phyloP scores from a whole-genome alignment of 2,888 invertebrate genomes.

The Drosophila ezoana region DNA sequence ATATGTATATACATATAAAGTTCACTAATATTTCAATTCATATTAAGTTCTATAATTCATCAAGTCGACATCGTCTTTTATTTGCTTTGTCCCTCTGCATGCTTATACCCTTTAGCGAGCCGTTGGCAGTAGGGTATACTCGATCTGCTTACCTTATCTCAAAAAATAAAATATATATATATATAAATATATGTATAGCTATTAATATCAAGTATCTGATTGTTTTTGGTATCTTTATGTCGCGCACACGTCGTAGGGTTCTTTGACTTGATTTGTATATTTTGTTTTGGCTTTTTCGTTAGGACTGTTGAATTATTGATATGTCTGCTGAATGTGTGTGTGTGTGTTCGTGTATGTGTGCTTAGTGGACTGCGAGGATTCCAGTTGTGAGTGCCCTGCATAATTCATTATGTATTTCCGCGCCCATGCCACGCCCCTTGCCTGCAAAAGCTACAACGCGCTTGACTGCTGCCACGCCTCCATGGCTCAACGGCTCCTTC shows the following conservation, averaged over 20 bases:
- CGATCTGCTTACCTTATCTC: not conserved
- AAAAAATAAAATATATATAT: too few relatives aligned
- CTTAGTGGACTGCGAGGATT: conserved; percentile 52
- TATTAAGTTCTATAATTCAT: conserved; percentile 76
- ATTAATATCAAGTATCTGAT: conserved; percentile 1
- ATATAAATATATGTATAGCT: not conserved
- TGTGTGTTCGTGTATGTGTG: conserved; percentile 25
- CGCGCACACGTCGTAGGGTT: conserved; percentile 9
- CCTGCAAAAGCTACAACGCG: conserved; percentile 4
- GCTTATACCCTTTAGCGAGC: conserved; percentile 7
- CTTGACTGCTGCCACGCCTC: conserved; percentile 23
- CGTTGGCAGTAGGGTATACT: conserved; percentile 1
- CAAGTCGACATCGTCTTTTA: conserved; percentile 52
- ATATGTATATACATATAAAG: conserved; percentile 6
- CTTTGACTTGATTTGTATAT: conserved; percentile 43
- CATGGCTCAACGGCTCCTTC: not conserved
- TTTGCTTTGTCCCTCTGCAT: conserved; percentile 26
- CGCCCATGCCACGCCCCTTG: conserved; percentile 19
- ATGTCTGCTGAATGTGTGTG: conserved; percentile 39
- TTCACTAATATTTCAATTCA: conserved; percentile 73
- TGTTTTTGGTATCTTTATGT: conserved; percentile 16
- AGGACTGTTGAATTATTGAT: conserved; percentile 72
- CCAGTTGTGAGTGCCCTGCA: conserved; percentile 55
- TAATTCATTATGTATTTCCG: conserved; percentile 60
- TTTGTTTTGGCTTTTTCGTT: conserved; percentile 59